Conservation (phyloP, 2,113 vertebrate genomes). For the Cygnus atratus region DNA sequence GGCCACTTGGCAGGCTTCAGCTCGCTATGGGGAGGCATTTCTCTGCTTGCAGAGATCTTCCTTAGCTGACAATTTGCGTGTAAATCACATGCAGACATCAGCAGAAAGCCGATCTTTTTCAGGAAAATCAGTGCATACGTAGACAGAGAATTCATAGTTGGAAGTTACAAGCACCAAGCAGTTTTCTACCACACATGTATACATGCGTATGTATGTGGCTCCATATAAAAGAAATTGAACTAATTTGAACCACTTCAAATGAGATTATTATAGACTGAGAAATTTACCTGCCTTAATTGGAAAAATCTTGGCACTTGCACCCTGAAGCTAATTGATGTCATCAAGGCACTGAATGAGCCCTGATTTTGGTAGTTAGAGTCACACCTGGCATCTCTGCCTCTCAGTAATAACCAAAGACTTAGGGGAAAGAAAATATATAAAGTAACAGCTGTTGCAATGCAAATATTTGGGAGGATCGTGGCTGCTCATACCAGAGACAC, state of each 20-base stretch:
- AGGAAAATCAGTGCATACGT: not conserved
- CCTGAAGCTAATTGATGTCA: conserved; percentile 70
- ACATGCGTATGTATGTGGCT: not conserved
- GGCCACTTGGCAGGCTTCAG: not conserved
- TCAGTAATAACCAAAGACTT: conserved; percentile 19
- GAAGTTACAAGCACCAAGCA: not conserved
- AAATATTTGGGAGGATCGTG: not conserved
- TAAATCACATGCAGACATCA: not conserved
- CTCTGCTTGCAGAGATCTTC: not conserved
- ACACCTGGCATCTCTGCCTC: conserved; percentile 71
- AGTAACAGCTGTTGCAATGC: conserved; percentile 44
- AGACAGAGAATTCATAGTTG: not conserved
- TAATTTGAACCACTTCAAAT: conserved; percentile 61
- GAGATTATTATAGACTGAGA: conserved; percentile 64
- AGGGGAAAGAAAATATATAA: conserved; percentile 5
- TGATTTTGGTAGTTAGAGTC: conserved; percentile 71
- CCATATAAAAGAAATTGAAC: not conserved
- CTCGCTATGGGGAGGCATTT: not conserved
- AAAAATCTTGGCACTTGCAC: conserved; percentile 59
- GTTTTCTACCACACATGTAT: not conserved
- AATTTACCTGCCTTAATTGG: conserved; percentile 65
- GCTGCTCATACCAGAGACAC: not conserved
- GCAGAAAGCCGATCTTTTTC: no score
- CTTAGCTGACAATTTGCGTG: not conserved
- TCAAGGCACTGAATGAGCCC: conserved; percentile 66